Evolutionary conservation across 92 coral and sea anemone species (phyloP).

Genomic region (Pocillopora meandrina): DNA sequence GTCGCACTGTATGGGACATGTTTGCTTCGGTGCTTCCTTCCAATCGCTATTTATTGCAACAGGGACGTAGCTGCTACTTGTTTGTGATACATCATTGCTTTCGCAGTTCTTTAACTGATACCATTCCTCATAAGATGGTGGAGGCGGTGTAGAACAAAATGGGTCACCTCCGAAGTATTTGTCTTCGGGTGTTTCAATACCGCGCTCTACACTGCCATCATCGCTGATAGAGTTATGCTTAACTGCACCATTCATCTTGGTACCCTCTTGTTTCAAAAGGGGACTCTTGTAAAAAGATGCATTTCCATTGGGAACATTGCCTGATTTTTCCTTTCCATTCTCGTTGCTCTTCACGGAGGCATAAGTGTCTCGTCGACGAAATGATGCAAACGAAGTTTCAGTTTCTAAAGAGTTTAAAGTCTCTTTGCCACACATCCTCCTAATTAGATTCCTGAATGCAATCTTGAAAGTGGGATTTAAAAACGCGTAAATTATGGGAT

Average conservation of each 20-base stretch:
- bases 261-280: slow-evolving; percentile 15
- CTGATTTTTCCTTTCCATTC: background rate
- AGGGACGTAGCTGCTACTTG: background rate
- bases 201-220: slow-evolving; percentile 42
- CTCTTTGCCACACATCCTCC: slow-evolving; percentile 41
- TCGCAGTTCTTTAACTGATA: background rate
- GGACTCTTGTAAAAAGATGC: background rate
- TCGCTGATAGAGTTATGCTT: slow-evolving; percentile 33
- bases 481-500: slow-evolving; percentile 96
- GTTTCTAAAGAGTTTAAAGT: slow-evolving; percentile 20
- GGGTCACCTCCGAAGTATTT: slow-evolving; percentile 20
- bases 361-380: slow-evolving; percentile 30
- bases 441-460: slow-evolving; percentile 77
- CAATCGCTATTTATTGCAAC: background rate
- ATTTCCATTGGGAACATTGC: slow-evolving; percentile 22
- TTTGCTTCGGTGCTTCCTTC: background rate
- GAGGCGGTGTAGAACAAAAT: slow-evolving; percentile 13
- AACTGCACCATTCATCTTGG: slow-evolving; percentile 22
- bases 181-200: slow-evolving; percentile 45
- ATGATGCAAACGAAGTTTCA: slow-evolving; percentile 45
- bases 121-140: slow-evolving; percentile 25
- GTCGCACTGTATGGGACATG: background rate
- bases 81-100: background rate
- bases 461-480: slow-evolving; percentile 93
- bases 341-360: background rate